phyloP scores from a whole-genome alignment of 2,113 vertebrate species.

The Hippocampus guttulatus region DNA sequence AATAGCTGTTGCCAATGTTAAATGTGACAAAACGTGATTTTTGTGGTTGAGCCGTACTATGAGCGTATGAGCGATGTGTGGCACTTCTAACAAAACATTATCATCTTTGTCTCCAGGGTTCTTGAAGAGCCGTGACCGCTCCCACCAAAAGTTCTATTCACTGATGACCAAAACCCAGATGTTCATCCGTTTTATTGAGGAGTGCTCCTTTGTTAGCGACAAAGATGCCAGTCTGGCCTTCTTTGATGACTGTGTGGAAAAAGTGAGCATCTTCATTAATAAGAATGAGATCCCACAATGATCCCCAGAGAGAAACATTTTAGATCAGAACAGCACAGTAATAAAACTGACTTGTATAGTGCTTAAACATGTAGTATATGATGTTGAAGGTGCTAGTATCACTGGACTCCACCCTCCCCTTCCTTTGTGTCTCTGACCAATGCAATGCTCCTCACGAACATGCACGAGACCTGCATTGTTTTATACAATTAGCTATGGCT shows the following conservation, averaged over 20 bases:
- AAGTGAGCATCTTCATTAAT: conserved; percentile 69
- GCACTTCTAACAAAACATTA: background rate
- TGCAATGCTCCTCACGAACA: too few relatives aligned
- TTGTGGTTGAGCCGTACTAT: background rate
- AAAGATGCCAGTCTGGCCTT: conserved; percentile 96
- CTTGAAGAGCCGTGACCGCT: conserved; percentile 92
- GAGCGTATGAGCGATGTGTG: background rate
- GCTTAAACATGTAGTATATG: background rate
- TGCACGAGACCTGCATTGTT: too few relatives aligned
- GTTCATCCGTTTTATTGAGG: conserved; percentile 99
- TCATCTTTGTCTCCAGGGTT: conserved; percentile 75
- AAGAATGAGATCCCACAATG: background rate
- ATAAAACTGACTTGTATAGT: background rate
- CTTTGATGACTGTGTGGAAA: conserved; percentile 98
- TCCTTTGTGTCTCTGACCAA: too few relatives aligned
- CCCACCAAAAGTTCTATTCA: conserved; percentile 96
- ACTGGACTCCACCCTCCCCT: too few relatives aligned
- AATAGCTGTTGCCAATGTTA: conserved; percentile 20
- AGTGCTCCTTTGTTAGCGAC: conserved; percentile 97
- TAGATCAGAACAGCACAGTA: background rate
- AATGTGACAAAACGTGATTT: background rate
- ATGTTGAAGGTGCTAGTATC: too few relatives aligned
- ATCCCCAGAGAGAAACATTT: too few relatives aligned
- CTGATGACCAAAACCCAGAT: conserved; percentile 98
- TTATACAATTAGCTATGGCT: too few relatives aligned